Evolutionary conservation across 1,140 invertebrate species (phyloP).

Genomic region (Ostrea denselamellosa): DNA sequence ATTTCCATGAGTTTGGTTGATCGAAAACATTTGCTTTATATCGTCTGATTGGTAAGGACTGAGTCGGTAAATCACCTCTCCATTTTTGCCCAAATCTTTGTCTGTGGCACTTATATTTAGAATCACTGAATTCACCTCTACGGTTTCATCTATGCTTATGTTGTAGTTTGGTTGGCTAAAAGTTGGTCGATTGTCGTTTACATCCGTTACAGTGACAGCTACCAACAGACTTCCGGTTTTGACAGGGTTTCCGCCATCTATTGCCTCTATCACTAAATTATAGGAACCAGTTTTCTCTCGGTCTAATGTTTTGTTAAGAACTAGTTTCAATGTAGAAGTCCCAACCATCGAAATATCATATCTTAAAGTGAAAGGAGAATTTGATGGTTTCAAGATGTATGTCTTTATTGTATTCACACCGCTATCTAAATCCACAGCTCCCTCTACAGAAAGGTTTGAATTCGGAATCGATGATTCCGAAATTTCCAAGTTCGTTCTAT

Average conservation of each 20-base stretch:
- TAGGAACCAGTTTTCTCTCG: conserved; percentile 93
- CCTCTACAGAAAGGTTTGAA: conserved; percentile 57
- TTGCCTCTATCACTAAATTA: conserved; percentile 91
- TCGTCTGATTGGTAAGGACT: conserved; percentile 66
- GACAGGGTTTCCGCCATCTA: conserved; percentile 90
- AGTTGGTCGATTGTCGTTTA: conserved; percentile 94
- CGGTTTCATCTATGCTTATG: conserved; percentile 87
- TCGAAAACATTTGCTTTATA: conserved; percentile 58
- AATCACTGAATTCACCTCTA: conserved; percentile 57
- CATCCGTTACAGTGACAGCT: conserved; percentile 82
- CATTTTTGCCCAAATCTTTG: conserved; percentile 70
- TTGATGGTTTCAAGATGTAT: conserved; percentile 59
- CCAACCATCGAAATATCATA: conserved; percentile 62
- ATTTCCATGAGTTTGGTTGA: conserved; percentile 52
- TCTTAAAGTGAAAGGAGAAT: conserved; percentile 62
- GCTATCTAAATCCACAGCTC: conserved; percentile 67
- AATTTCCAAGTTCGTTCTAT: conserved; percentile 54
- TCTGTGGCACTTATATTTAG: conserved; percentile 68
- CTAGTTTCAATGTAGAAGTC: conserved; percentile 63
- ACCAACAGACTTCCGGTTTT: conserved; percentile 78
- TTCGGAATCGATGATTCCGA: conserved; percentile 62
- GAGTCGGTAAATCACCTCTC: conserved; percentile 68
- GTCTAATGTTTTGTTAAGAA: conserved; percentile 82
- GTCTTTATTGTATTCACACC: conserved; percentile 64
- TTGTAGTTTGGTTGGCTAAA: conserved; percentile 80